Evolutionary conservation across 92 coral and sea anemone genomes (phyloP).

Genomic region (Pocillopora meandrina): DNA sequence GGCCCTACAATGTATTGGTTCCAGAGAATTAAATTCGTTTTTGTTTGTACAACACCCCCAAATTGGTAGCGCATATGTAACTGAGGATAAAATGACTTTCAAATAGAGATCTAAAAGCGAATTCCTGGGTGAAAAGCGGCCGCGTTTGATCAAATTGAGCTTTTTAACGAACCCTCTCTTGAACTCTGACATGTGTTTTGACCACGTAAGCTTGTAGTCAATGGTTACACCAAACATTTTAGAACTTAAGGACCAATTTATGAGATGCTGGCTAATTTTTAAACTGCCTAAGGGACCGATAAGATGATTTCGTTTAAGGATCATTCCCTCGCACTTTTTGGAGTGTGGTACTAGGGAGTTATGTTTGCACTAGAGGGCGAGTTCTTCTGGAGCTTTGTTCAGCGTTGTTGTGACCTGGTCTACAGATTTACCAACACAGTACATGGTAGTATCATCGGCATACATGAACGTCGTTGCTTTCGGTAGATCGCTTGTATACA

Average conservation of each 20-base stretch:
- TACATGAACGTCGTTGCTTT: neutral
- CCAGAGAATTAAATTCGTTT: too few species aligned
- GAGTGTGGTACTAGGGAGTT: constrained; percentile 15
- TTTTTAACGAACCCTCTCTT: neutral
- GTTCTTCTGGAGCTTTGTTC: neutral
- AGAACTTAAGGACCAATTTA: neutral
- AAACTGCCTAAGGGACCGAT: constrained; percentile 1
- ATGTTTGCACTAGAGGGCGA: neutral
- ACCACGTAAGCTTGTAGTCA: neutral
- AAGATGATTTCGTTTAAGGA: neutral
- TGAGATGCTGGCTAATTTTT: neutral
- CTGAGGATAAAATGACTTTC: too few species aligned
- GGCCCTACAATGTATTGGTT: too few species aligned
- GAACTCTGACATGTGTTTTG: neutral
- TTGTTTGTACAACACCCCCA: too few species aligned
- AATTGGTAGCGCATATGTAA: too few species aligned
- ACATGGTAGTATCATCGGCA: constrained; percentile 31
- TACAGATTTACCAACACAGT: constrained; percentile 3
- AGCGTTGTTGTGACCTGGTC: neutral
- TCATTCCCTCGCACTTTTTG: constrained; percentile 26
- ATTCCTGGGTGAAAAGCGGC: too few species aligned
- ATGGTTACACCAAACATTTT: neutral
- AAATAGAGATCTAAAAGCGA: too few species aligned
- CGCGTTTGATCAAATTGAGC: too few species aligned
- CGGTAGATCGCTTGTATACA: too few species aligned